These are phyloP conservation scores for Halcyon smyrnensis DNA, from an alignment of 2,797 vertebrate genomes.

Conservation along the genomic window DNA sequence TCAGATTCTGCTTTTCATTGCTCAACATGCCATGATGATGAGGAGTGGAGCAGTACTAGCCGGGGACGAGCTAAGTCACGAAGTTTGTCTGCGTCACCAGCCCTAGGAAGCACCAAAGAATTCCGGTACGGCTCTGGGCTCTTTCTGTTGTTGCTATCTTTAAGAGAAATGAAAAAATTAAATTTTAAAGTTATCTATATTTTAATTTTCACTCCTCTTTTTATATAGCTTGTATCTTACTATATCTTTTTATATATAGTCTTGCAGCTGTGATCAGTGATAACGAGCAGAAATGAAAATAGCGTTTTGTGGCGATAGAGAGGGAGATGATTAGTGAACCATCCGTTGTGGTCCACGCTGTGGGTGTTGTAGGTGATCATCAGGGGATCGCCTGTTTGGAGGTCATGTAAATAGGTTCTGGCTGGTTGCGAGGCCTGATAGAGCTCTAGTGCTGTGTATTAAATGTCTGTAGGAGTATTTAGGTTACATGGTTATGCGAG, in stretches of 20 bases:
- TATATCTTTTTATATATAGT: not conserved
- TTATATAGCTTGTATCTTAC: not conserved
- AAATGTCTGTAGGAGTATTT: not conserved
- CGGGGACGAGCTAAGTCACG: slow-evolving; percentile 86
- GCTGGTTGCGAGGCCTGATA: not conserved
- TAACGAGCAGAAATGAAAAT: not conserved
- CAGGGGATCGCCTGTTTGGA: too few relatives aligned
- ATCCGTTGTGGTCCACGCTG: not conserved
- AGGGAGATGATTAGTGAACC: not conserved
- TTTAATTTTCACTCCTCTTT: not conserved
- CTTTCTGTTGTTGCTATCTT: not conserved
- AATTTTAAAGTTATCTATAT: too few relatives aligned
- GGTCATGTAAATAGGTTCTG: not conserved
- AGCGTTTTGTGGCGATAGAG: not conserved
- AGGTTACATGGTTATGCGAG: not conserved
- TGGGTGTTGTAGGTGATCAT: not conserved
- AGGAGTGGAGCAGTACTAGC: slow-evolving; percentile 73
- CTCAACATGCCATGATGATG: slow-evolving; percentile 80
- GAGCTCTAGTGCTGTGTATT: not conserved
- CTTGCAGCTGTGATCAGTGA: not conserved
- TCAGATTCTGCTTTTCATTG: slow-evolving; percentile 82
- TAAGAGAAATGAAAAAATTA: not conserved
- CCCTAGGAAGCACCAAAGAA: slow-evolving; percentile 83
- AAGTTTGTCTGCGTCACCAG: slow-evolving; percentile 90
- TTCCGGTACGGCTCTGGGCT: slow-evolving; percentile 83